Evolutionary conservation across 2,888 invertebrate species (phyloP), one percentile per base, ranked within the genome.

Genomic region (Cynaeus angustus): DNA sequence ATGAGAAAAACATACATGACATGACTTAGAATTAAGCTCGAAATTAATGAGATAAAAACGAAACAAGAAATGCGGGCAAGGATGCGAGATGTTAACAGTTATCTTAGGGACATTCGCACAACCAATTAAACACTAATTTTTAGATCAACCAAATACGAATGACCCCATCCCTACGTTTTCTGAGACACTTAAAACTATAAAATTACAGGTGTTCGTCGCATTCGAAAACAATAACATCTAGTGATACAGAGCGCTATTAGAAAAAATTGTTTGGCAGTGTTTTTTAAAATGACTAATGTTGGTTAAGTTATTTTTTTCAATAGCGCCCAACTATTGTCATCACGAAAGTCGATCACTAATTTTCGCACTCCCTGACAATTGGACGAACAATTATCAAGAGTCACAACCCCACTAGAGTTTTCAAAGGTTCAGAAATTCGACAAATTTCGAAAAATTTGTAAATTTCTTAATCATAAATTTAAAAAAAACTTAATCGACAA

Each of bases 1-100:
- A 53, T 56, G 46, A 59, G 50, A 43, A 64, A 64, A 52, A 64
- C 30, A 53, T 64, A 64, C 41, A 64, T 53, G 53, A 64, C 50
- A 64, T 64, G 52, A 53, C 52, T 64, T 64, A 64, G 62, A 61
- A 33, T 62, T 50, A 62, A 62, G 48, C 62, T 38, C 62, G 62
- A 62, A 62, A 48, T 50, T 50, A 62, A 62, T 43, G 55, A 9
- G 33, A 30, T 12, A 59, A 46, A 37, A 58, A 59, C 9, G 13
- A 38, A 61, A 61, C 16, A 37, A 46, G 48, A 59, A 21, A 61
- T 61, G 61, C 61, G 28, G 28, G 61, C 48, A 45, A 50, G 61
- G 50, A 59, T 59, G 45, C 45, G 30, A 28, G 9, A 41, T 41
- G 41, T 41, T 41, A 46, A 46, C 43, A 59, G 13, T 61, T 56